Conservation (phyloP, 2,888 invertebrate genomes). For the Lepidocyrtinus sp. region DNA sequence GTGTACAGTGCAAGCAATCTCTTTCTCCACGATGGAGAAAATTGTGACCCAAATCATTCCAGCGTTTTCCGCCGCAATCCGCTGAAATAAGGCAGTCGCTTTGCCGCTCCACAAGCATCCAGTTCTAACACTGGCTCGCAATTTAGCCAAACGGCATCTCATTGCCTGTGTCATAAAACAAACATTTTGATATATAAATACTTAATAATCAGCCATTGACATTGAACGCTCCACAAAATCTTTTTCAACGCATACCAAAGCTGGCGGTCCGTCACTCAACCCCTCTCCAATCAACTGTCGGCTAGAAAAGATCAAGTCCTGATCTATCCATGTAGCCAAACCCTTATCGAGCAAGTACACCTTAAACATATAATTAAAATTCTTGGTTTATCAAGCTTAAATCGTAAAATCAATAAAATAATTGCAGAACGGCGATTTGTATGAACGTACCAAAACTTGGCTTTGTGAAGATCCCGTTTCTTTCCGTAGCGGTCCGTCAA, state of each 20-base stretch:
- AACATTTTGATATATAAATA: no score
- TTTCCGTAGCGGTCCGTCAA: slow-evolving; percentile 58
- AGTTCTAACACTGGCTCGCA: slow-evolving; percentile 52
- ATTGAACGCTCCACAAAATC: not conserved
- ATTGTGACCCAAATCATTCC: no score
- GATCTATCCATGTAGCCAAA: slow-evolving; percentile 72
- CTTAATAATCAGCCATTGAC: not conserved
- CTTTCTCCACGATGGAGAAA: no score
- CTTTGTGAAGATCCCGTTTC: no score
- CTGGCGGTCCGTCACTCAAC: slow-evolving; percentile 22
- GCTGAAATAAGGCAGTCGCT: not conserved
- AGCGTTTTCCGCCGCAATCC: not conserved
- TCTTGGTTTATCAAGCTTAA: not conserved
- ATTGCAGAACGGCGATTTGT: no score
- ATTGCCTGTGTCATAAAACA: slow-evolving; percentile 51
- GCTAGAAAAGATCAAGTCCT: slow-evolving; percentile 38
- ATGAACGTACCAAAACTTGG: slow-evolving; percentile 71
- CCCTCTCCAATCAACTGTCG: not conserved
- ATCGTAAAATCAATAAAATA: slow-evolving; percentile 75
- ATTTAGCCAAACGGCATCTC: slow-evolving; percentile 52
- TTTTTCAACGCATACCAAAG: slow-evolving; percentile 38
- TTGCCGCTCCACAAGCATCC: slow-evolving; percentile 55
- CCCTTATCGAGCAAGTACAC: slow-evolving; percentile 88
- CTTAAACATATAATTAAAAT: no score
- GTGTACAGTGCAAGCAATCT: no score